phyloP scores from a whole-genome alignment of 2,888 invertebrate species.

The Blera fallax region DNA sequence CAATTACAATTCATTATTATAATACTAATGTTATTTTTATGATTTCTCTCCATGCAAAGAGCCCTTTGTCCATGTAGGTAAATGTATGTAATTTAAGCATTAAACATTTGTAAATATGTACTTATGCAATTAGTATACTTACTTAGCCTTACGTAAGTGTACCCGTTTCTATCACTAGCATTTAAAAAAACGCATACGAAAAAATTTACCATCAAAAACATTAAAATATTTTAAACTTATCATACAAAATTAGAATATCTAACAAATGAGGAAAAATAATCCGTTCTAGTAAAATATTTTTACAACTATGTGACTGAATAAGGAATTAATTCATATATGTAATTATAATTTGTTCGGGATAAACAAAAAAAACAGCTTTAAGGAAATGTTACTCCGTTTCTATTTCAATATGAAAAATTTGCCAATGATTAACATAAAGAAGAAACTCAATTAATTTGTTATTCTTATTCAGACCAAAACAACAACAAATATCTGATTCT shows the following conservation, averaged over 20 bases:
- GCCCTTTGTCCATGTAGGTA: not conserved
- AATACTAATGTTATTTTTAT: not conserved
- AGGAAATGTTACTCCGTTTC: slow-evolving; percentile 44
- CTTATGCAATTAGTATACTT: not conserved
- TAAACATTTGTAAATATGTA: slow-evolving; percentile 27
- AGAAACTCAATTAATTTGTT: not conserved
- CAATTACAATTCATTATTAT: not conserved
- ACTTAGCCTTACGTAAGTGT: slow-evolving; percentile 8
- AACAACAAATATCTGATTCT: slow-evolving; percentile 1
- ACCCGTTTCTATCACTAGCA: slow-evolving; percentile 13
- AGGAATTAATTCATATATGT: slow-evolving; percentile 30
- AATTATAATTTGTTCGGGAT: slow-evolving; percentile 1
- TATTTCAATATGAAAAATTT: slow-evolving; percentile 29
- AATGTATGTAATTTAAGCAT: not conserved
- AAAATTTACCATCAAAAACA: not conserved
- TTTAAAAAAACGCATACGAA: not conserved
- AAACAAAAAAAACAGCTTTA: slow-evolving; percentile 50
- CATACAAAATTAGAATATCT: not conserved
- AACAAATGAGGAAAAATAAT: not conserved
- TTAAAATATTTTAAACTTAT: not conserved
- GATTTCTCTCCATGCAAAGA: not conserved
- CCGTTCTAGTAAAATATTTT: slow-evolving; percentile 24
- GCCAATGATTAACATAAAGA: slow-evolving; percentile 56
- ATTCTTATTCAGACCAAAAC: not conserved
- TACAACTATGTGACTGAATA: slow-evolving; percentile 62